A percentile compares a stretch with the other conserved stretches of the same genome.
Evolutionary conservation across 1,140 invertebrate genomes (phyloP).

Genomic region (Eciton burchellii): DNA sequence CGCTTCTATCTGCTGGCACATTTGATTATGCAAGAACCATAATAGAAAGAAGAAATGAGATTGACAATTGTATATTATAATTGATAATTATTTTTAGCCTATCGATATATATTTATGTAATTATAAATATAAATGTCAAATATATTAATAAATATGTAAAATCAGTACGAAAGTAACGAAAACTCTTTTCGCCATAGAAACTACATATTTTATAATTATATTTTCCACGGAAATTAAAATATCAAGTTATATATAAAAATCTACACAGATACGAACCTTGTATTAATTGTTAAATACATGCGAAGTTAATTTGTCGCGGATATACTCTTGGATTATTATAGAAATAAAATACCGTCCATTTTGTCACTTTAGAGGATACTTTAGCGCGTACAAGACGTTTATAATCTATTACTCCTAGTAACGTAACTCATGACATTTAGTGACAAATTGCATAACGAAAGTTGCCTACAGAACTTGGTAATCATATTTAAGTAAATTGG

Average conservation of each 20-base stretch:
- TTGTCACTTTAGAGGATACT: neutral
- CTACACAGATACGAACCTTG: neutral
- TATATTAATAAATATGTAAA: conserved; percentile 5
- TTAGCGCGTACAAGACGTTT: too few relatives aligned
- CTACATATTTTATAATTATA: neutral
- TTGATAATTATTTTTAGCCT: neutral
- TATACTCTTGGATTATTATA: neutral
- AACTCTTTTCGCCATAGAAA: neutral
- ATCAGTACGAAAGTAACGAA: neutral
- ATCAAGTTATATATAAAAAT: neutral
- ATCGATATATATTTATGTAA: neutral
- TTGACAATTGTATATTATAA: conserved; percentile 7
- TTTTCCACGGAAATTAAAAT: conserved; percentile 27
- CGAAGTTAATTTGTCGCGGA: conserved; percentile 13
- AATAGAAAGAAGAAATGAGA: neutral
- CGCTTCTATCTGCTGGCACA: conserved; percentile 41
- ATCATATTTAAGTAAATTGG: too few relatives aligned
- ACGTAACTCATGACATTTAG: too few relatives aligned
- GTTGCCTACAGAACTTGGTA: too few relatives aligned
- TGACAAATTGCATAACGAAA: too few relatives aligned
- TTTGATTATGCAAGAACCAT: neutral
- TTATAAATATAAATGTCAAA: neutral
- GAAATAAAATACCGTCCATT: conserved; percentile 33
- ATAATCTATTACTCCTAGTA: too few relatives aligned
- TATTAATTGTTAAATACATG: neutral